Conservation (phyloP, 2,888 invertebrate genomes). For the Aleiodes alternator region DNA sequence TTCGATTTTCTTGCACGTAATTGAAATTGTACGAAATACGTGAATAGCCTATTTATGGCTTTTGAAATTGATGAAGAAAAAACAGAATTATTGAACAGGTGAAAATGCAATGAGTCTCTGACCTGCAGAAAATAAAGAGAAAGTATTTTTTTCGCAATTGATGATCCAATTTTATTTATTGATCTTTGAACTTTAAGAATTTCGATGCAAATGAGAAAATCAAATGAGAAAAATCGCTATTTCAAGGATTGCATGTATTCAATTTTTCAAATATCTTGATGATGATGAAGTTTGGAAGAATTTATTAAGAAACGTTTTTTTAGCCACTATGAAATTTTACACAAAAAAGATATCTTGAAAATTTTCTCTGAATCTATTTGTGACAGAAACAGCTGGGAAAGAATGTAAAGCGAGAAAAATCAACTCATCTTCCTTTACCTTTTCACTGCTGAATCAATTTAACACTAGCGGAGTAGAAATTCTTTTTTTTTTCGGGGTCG, state of each 20-base stretch:
- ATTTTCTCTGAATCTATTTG: no score
- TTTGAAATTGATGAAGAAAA: not conserved
- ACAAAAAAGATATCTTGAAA: no score
- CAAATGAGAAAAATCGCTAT: no score
- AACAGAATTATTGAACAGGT: constrained; percentile 18
- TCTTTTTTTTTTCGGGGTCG: constrained; percentile 37
- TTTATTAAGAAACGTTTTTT: no score
- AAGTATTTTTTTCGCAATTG: not conserved
- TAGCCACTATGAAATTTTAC: no score
- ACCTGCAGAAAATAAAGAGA: constrained; percentile 12
- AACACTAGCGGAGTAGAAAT: not conserved
- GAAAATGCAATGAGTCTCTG: constrained; percentile 3
- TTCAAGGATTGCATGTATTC: no score
- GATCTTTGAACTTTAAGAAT: not conserved
- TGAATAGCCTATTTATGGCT: constrained; percentile 25
- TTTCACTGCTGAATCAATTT: not conserved
- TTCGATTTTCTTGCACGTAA: constrained; percentile 15
- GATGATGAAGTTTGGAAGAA: no score
- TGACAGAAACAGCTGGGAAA: no score
- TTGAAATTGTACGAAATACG: constrained; percentile 16
- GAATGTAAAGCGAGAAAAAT: no score
- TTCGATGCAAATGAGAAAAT: not conserved
- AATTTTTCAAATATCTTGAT: no score
- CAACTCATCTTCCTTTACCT: no score
- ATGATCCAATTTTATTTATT: constrained; percentile 14